Conservation (phyloP, 2,888 invertebrate genomes). For the Dastarcus helophoroides region DNA sequence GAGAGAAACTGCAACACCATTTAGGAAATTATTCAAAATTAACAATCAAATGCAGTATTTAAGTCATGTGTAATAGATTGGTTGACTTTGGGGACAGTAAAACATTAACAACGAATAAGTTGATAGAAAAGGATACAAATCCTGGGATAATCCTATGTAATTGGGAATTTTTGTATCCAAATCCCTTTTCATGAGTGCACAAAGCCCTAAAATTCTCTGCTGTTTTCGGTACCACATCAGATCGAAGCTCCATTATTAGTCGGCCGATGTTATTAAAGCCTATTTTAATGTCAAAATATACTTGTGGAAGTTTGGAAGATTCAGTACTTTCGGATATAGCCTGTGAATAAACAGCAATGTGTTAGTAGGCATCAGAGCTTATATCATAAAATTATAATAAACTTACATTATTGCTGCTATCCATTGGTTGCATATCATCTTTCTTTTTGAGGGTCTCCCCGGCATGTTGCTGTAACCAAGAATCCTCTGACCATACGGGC, state of each 20-base stretch:
- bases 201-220: constrained; percentile 87
- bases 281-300: constrained; percentile 90
- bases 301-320: constrained; percentile 60
- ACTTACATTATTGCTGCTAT: constrained; percentile 8
- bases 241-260: constrained; percentile 81
- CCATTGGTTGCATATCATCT: constrained; percentile 29
- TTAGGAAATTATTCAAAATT: constrained; percentile 1
- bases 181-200: constrained; percentile 95
- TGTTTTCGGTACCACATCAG: constrained; percentile 91
- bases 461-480: constrained; percentile 96
- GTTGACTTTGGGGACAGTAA: neutral
- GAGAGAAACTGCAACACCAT: neutral
- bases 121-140: constrained; percentile 67
- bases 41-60: too few relatives aligned
- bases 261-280: constrained; percentile 81
- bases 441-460: constrained; percentile 65
- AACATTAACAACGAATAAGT: neutral
- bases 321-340: constrained; percentile 12
- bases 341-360: constrained; percentile 10
- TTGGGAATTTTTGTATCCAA: constrained; percentile 81
- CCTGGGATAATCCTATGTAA: constrained; percentile 96
- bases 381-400: constrained; percentile 2
- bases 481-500: constrained; percentile 97
- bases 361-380: constrained; percentile 3
- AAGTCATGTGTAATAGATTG: too few relatives aligned